These are phyloP conservation scores for Andricus curvator DNA, from an alignment of 2,888 invertebrate species.

Conservation along the genomic window DNA sequence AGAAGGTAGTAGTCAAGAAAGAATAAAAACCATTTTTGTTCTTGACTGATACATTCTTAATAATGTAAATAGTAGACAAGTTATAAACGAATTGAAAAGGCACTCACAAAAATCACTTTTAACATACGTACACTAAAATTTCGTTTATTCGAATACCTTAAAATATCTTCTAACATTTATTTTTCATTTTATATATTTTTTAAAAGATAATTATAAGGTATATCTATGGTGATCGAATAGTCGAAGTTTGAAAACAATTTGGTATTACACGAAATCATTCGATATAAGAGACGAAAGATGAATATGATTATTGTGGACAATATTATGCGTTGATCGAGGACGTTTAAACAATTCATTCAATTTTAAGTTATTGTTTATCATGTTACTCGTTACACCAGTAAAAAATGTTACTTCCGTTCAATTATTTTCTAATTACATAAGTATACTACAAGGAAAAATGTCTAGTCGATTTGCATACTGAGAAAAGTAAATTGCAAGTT, in stretches of 20 bases:
- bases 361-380: not conserved
- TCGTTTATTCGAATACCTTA: not conserved
- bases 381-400: not conserved
- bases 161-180: not conserved
- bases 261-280: not conserved
- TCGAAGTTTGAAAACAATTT: not conserved
- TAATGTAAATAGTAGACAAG: conserved; percentile 24
- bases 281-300: not conserved
- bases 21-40: not conserved
- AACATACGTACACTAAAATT: not conserved
- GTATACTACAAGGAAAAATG: not conserved
- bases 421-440: not conserved
- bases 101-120: conserved; percentile 4
- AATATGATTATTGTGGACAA: not conserved
- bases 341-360: not conserved
- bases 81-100: conserved; percentile 27
- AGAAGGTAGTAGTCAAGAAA: not conserved
- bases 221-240: not conserved
- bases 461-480: not conserved
- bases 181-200: not conserved
- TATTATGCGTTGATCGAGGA: not conserved
- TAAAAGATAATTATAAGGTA: not conserved
- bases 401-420: conserved; percentile 10
- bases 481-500: not conserved
- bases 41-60: not conserved